Base-by-base conservation (phyloP, 2,113 vertebrate genomes). In the Syrrhaptes paradoxus region DNA sequence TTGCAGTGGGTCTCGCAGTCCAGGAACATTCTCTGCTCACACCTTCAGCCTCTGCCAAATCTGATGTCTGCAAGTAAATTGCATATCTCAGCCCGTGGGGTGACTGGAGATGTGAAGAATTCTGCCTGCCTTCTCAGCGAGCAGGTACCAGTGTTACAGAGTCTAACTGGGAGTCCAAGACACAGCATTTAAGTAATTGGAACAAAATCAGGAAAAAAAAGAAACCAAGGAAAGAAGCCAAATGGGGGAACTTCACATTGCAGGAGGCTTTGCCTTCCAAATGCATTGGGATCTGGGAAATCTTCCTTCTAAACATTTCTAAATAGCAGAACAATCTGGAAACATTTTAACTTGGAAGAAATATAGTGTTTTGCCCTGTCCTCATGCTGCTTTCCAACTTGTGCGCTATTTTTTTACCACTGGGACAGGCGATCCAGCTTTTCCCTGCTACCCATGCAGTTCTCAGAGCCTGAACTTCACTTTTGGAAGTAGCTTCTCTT, bases 261-360 rank as follows among this genome's bases (percentile, higher is more conserved):
- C 46, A 78, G 51, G 48, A 88, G 28, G 17, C 54, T 84, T 92
- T 87, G 57, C 45, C 26, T 84, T 94, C 76, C 73, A 89, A 84
- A 74, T 75, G 36, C 46, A 29, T 19, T 63, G 45, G 36, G 63
- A 88, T 90, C 68, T 93, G 83, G 61, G 45, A 96, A 84, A 58
- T 68, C 73, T 65, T 90, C 59, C 67, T 82, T 84, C 48, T 77
- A 86, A 93, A 75, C 34, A 17, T 68, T 84, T 92, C 84, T 74
- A 86, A 86, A 45, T 52, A 86, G 93, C 57, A 71, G 38, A 94
- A 86, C 85, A 96, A 81, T 92, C 92, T 96, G 96, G 90, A 94
- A 96, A 25, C 73, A 63, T 90, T 94, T 95, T 93, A 78, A 61
- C 85, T 96, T 81, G 88, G 85, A 88, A 94, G 61, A 93, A 92